Base-by-base conservation (phyloP, 2,888 invertebrate genomes). In the Conus canariensis region DNA sequence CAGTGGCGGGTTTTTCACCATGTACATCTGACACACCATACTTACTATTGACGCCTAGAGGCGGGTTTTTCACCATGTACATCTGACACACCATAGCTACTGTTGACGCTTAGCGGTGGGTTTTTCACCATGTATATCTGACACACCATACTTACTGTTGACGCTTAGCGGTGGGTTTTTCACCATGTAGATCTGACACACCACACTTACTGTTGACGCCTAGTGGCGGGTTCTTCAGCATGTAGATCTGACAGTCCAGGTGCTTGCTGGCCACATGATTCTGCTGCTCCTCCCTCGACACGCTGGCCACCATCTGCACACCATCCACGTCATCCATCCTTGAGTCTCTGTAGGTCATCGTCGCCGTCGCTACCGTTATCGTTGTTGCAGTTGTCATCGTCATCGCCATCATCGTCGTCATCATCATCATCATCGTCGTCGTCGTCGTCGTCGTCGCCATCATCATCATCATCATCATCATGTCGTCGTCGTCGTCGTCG, bases 241-340 rank as follows among this genome's bases (percentile, higher is more conserved):
- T 80, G 80, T 25, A n/a, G 30, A 45, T 80, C 60, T 80, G 25
- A 19, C 88, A 88, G 9, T 77, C 19, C 77, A 88, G 60, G n/a
- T 3, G n/a, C 8, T 30, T 8, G 30, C 60, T n/a, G 8, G 80
- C 88, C 25, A 88, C 25, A 0, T n/a, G 59, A 7, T 30, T 19
- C 77, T 77, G 59, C 82, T 88, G 88, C 22, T 88, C 88, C 80
- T 88, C 88, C 22, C 14, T 22, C 22, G 88, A 80, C 80, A 88
- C 88, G 30, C 88, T 88, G 80, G 64, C 88, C 82, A 88, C 22
- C 22, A 58, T 12, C 77, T 77, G 77, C 86, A 64, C 58, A 19
- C 45, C 58, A 19, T 83, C 56, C 19, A 16, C 6, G 19, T 64
- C 64, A 64, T 64, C 64, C 60, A 58, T 14, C 60, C 16, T 59